phyloP scores from a whole-genome alignment of 2,113 vertebrate genomes.

The Ammodytes marinus region DNA sequence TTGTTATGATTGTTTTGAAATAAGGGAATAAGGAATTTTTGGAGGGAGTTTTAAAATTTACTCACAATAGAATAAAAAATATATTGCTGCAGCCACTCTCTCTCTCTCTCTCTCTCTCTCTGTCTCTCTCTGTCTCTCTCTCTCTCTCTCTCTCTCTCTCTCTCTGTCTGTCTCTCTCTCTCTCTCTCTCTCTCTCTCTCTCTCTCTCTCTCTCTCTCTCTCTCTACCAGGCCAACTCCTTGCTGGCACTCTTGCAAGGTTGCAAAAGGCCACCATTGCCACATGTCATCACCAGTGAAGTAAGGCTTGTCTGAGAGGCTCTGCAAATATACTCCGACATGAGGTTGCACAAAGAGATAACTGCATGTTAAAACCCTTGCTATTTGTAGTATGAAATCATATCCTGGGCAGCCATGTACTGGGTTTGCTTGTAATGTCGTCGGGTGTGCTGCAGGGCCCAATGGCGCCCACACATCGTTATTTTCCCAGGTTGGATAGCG shows the following conservation, averaged over 20 bases:
- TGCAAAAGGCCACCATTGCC: conserved; percentile 45
- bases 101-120: too few species aligned
- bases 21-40: not conserved
- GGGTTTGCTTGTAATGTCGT: not conserved
- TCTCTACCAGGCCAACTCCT: conserved; percentile 6
- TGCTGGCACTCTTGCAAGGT: conserved; percentile 35
- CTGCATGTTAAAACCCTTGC: not conserved
- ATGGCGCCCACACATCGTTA: not conserved
- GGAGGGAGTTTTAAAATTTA: not conserved
- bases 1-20: not conserved
- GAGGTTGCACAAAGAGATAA: not conserved
- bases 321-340: not conserved
- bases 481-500: conserved; percentile 23
- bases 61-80: not conserved
- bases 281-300: conserved; percentile 30
- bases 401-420: not conserved
- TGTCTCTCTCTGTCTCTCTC: too few species aligned
- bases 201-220: not conserved
- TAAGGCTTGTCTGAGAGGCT: conserved; percentile 22
- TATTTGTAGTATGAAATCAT: not conserved
- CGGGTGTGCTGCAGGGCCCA: not conserved
- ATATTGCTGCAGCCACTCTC: too few species aligned
- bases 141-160: too few species aligned
- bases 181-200: too few species aligned
- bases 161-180: too few species aligned